Evolutionary conservation across 2,797 vertebrate species (phyloP).

Genomic region (Hylomyscus alleni): DNA sequence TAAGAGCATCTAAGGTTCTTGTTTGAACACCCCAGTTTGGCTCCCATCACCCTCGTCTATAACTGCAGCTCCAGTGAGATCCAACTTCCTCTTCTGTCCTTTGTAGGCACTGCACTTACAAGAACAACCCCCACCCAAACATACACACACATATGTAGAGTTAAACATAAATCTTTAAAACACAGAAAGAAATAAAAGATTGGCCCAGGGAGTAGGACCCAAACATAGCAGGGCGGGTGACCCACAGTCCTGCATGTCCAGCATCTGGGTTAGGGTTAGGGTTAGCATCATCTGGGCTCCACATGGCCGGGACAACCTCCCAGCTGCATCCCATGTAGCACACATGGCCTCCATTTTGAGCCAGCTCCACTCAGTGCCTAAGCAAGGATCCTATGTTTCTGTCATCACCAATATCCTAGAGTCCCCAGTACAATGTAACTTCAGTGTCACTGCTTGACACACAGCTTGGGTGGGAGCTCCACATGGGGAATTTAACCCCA

Average conservation of each 20-base stretch:
- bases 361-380: not conserved
- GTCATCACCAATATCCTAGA: not conserved
- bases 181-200: not conserved
- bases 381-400: not conserved
- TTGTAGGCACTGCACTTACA: not conserved
- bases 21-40: not conserved
- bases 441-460: not conserved
- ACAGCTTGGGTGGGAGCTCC: not conserved
- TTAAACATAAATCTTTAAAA: not conserved
- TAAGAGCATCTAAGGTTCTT: not conserved
- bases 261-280: not conserved
- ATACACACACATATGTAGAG: too few species aligned
- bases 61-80: not conserved
- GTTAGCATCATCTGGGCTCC: not conserved
- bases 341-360: not conserved
- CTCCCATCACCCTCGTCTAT: not conserved
- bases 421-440: not conserved
- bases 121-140: not conserved
- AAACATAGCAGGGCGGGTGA: not conserved
- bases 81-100: not conserved
- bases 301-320: not conserved
- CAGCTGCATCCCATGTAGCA: not conserved
- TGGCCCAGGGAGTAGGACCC: not conserved
- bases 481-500: not conserved
- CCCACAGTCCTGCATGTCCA: not conserved